Evolutionary conservation across 2,113 vertebrate species (phyloP).

Genomic region (Pseudopodoces humilis): DNA sequence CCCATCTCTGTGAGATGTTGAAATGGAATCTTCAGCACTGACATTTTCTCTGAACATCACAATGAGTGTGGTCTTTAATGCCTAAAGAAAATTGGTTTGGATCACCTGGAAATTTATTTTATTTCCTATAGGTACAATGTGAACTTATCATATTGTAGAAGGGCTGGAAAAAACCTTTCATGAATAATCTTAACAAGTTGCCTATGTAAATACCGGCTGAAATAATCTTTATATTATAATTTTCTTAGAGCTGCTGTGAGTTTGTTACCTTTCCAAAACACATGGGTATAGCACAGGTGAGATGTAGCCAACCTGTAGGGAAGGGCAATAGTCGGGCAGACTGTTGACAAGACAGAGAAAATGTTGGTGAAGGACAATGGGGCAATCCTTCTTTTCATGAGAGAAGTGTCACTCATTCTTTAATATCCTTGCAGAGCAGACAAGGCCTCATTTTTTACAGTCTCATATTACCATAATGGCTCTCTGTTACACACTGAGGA

Average conservation of each 20-base stretch:
- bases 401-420: slow-evolving; percentile 18
- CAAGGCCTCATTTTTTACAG: slow-evolving; percentile 45
- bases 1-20: neutral
- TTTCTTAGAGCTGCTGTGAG: neutral
- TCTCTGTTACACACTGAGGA: neutral
- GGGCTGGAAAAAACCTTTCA: neutral
- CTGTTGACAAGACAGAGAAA: slow-evolving; percentile 29
- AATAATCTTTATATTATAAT: neutral
- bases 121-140: neutral
- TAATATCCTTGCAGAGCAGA: slow-evolving; percentile 17
- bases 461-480: slow-evolving; percentile 16
- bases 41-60: neutral
- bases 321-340: neutral
- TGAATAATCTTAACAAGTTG: neutral
- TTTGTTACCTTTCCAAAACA: neutral
- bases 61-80: neutral
- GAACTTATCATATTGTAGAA: neutral
- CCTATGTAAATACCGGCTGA: neutral
- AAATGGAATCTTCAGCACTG: neutral
- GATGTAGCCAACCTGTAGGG: neutral
- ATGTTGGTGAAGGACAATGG: slow-evolving; percentile 27
- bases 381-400: slow-evolving; percentile 15
- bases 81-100: neutral
- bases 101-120: neutral
- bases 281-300: neutral